Conservation (phyloP, 2,113 vertebrate species). For the Lucifuga dentata region DNA sequence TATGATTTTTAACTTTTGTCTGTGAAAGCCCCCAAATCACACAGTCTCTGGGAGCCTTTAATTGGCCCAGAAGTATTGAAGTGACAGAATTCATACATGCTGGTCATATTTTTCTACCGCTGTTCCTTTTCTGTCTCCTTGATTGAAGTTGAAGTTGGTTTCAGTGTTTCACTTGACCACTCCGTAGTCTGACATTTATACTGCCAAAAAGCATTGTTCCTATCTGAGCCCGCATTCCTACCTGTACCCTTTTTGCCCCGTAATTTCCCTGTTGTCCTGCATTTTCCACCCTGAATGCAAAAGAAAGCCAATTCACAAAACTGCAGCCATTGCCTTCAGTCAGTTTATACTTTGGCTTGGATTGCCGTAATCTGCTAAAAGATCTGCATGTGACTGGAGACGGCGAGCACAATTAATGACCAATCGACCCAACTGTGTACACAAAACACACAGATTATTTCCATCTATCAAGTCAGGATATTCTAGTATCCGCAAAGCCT, state of each 20-base stretch:
- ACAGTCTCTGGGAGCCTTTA: no score
- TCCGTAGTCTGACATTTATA: no score
- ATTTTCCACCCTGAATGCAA: slow-evolving; percentile 15
- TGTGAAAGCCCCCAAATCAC: no score
- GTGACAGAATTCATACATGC: no score
- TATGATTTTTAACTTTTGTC: no score
- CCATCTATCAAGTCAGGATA: slow-evolving; percentile 21
- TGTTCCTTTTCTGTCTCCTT: no score
- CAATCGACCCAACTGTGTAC: slow-evolving; percentile 25
- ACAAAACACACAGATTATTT: slow-evolving; percentile 34
- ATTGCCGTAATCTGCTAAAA: slow-evolving; percentile 28
- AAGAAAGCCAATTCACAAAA: slow-evolving; percentile 9
- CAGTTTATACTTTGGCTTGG: neutral
- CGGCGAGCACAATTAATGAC: slow-evolving; percentile 36
- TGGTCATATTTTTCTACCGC: no score
- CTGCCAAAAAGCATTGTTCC: no score
- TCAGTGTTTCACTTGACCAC: no score
- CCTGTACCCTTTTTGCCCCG: neutral
- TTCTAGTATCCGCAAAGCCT: slow-evolving; percentile 18
- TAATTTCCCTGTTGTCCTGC: neutral
- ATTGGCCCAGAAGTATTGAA: no score
- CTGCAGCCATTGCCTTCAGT: neutral
- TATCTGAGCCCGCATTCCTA: no score
- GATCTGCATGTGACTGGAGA: slow-evolving; percentile 12
- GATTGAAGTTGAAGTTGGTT: no score